Percentiles rank a stretch among this genome's conserved stretches.
These are phyloP conservation scores for Neomorphus geoffroyi DNA, from an alignment of 2,797 vertebrate species.

Conservation along the genomic window DNA sequence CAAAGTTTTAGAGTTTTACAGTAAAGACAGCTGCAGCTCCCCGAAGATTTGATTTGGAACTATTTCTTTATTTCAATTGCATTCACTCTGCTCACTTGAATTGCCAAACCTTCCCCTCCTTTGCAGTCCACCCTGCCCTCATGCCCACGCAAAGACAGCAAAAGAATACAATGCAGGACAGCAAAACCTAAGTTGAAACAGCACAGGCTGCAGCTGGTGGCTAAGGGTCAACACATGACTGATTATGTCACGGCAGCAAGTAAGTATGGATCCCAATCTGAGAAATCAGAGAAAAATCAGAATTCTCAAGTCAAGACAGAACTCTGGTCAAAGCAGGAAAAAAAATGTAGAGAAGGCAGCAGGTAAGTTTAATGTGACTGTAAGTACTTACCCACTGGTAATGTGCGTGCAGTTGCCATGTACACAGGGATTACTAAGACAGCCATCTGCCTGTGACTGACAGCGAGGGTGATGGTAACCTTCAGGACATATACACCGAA, in stretches of 20 bases:
- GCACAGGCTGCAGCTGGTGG: neutral
- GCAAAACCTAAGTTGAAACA: neutral
- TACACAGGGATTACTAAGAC: conserved; percentile 84
- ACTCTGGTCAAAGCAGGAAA: neutral
- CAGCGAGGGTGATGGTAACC: conserved; percentile 87
- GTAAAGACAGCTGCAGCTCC: neutral
- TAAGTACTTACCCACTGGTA: conserved; percentile 78
- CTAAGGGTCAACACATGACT: neutral
- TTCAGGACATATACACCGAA: conserved; percentile 85
- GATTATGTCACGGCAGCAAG: neutral
- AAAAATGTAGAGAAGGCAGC: fast-evolving
- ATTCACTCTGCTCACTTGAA: neutral
- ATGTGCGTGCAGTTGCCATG: conserved; percentile 87
- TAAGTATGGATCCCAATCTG: neutral
- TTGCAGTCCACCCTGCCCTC: neutral
- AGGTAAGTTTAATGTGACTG: neutral
- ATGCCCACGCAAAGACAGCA: neutral
- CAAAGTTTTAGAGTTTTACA: neutral
- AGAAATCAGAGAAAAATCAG: neutral
- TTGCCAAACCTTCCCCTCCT: neutral
- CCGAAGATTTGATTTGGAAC: neutral
- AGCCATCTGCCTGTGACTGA: conserved; percentile 87
- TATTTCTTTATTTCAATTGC: neutral
- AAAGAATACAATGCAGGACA: neutral
- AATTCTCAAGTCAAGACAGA: neutral